Evolutionary conservation across 2,888 invertebrate species (phyloP).

Genomic region (Himalopsyche anomala): DNA sequence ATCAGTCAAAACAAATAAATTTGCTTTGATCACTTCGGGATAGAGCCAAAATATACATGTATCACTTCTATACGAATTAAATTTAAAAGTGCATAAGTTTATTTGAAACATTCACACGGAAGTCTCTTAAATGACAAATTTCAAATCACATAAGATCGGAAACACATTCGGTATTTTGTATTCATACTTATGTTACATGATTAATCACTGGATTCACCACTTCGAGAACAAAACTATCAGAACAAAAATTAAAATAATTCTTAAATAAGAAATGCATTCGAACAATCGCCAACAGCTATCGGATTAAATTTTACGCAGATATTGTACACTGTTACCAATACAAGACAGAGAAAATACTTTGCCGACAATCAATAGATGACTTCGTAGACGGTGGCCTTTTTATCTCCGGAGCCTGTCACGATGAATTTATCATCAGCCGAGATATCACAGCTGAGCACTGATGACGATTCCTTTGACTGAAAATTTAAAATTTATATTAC

Average conservation of each 20-base stretch:
- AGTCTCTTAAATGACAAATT: not conserved
- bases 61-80: conserved; percentile 35
- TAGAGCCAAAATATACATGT: conserved; percentile 36
- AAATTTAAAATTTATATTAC: conserved; percentile 69
- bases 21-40: not conserved
- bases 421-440: conserved; percentile 98
- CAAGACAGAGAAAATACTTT: conserved; percentile 11
- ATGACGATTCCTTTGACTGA: conserved; percentile 96
- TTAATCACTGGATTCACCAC: not conserved
- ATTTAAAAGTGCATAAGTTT: conserved; percentile 13
- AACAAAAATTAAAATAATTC: not conserved
- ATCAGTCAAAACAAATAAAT: not conserved
- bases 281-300: not conserved
- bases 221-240: not conserved
- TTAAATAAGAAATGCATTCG: conserved; percentile 14
- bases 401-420: conserved; percentile 98
- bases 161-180: conserved; percentile 1
- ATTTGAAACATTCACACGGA: not conserved
- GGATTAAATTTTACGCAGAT: not conserved
- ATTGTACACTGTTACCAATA: conserved; percentile 47
- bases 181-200: not conserved
- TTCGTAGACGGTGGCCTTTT: conserved; percentile 98
- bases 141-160: not conserved
- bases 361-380: conserved; percentile 84
- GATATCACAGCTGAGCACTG: conserved; percentile 98